Base-by-base conservation (phyloP, 2,797 vertebrate species). In the Kryptopterus vitreolus region DNA sequence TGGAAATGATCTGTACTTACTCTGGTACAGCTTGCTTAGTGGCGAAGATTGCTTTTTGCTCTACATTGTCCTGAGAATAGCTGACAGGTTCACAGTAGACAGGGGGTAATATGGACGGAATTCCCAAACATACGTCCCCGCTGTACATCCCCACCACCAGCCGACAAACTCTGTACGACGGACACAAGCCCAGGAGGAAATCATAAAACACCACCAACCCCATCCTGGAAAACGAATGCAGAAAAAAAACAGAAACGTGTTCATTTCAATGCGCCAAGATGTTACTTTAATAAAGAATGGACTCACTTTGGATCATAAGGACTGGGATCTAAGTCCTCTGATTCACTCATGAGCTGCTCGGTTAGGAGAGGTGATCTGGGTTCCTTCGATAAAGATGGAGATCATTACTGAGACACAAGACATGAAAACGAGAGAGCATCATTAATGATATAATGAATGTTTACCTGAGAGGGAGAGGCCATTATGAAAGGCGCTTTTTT, bases 161-260 rank as follows among this genome's bases (percentile, higher is more conserved):
- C 43, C 83, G 87, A 75, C 88, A 88, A 22, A 85, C 83, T 71
- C 81, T 81, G 38, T 83, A 89, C 4, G 75, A 77, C 20, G 87
- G 81, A 55, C 84, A 82, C 79, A 89, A 85, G 7, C 88, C 89
- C 81, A 88, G 77, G 24, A 89, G 73, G 82, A 86, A 89, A 69
- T 90, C 89, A 79, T 90, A 89, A 85, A 90, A 90, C 53, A 90
- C 86, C 33, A 89, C 86, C 78, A 90, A 89, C 15, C 89, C 89
- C 61, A 85, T 69, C 63, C 89, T 90, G 84, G 2, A 43, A 33
- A n/a, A 74, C 26, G 3, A 77, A 58, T 18, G 57, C 12, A 74
- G 31, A 78, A 15, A 31, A 46, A 48, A 53, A 31, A 38, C 31
- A 57, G 26, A 59, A 75, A 58, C 46, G 4, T 75, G 59, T 26